phyloP scores from a whole-genome alignment of 2,797 vertebrate genomes.

The Heliangelus exortis region DNA sequence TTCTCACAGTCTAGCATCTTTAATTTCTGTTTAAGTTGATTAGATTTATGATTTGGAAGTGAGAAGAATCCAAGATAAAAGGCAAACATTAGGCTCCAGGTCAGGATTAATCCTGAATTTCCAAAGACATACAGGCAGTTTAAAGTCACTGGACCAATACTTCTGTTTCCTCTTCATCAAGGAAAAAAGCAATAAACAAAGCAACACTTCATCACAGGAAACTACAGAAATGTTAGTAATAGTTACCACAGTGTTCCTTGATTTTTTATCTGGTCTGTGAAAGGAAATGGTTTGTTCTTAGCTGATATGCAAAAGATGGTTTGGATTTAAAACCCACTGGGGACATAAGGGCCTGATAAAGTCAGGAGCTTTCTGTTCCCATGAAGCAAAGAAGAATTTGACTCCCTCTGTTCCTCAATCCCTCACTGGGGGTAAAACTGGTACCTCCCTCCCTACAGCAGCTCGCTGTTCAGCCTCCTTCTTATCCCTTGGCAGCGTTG shows the following conservation, averaged over 20 bases:
- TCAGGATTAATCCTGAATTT: not conserved
- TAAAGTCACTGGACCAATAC: not conserved
- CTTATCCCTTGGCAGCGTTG: not conserved
- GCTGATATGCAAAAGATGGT: not conserved
- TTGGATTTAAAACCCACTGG: not conserved
- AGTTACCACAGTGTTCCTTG: not conserved
- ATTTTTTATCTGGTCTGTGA: not conserved
- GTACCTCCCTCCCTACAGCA: not conserved
- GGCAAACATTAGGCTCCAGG: not conserved
- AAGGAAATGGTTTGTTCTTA: not conserved
- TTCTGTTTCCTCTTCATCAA: not conserved
- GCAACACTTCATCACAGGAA: not conserved
- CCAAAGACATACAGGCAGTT: not conserved
- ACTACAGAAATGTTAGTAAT: not conserved
- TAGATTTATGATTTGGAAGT: conserved; percentile 19
- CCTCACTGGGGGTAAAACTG: not conserved
- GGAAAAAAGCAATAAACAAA: conserved; percentile 8
- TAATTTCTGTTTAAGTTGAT: conserved; percentile 13
- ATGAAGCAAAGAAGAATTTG: not conserved
- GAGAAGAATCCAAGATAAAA: not conserved
- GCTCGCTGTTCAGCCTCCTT: not conserved
- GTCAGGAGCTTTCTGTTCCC: not conserved
- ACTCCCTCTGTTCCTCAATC: not conserved
- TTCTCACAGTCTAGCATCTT: not conserved
- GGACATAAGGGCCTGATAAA: not conserved